Evolutionary conservation across 2,888 invertebrate genomes (phyloP).

Genomic region (Venusia cambrica): DNA sequence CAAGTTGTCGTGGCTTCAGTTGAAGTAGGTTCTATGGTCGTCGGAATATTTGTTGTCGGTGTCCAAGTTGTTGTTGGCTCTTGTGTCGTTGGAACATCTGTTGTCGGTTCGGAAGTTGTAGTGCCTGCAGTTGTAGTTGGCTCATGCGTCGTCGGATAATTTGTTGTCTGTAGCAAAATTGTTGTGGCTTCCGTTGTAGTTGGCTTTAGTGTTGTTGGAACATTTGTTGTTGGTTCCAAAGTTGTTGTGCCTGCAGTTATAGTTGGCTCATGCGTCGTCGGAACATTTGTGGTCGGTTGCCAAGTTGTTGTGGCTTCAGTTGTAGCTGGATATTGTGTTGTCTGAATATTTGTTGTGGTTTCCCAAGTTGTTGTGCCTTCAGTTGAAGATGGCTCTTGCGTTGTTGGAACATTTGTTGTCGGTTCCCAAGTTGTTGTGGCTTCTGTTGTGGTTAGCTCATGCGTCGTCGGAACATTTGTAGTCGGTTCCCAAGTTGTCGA

Average conservation of each 20-base stretch:
- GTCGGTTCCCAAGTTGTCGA: no score
- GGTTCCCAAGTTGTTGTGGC: no score
- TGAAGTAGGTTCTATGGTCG: conserved; percentile 4
- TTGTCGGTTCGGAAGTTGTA: no score
- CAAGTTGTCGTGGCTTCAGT: conserved; percentile 3
- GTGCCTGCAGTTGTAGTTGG: conserved; percentile 11
- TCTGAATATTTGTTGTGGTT: conserved; percentile 8
- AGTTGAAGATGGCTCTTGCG: conserved; percentile 4
- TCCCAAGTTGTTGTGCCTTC: conserved; percentile 7
- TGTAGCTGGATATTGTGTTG: conserved; percentile 5
- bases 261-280: conserved; percentile 9
- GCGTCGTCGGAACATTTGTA: no score
- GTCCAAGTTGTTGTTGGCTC: conserved; percentile 6
- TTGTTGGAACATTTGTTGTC: no score
- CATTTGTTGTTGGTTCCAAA: conserved; percentile 1
- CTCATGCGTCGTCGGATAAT: conserved; percentile 6
- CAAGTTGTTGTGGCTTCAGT: conserved; percentile 1
- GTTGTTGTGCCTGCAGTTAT: no score
- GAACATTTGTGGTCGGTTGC: conserved; percentile 4
- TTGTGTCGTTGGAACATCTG: conserved; percentile 3
- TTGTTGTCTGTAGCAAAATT: no score
- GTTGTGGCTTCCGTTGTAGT: no score
- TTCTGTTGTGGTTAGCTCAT: no score
- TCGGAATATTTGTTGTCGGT: conserved; percentile 3
- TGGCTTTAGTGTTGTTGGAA: conserved; percentile 3